Evolutionary conservation across 2,888 invertebrate genomes (phyloP), one percentile per base, ranked within the genome.

Genomic region (Junonia oenone): DNA sequence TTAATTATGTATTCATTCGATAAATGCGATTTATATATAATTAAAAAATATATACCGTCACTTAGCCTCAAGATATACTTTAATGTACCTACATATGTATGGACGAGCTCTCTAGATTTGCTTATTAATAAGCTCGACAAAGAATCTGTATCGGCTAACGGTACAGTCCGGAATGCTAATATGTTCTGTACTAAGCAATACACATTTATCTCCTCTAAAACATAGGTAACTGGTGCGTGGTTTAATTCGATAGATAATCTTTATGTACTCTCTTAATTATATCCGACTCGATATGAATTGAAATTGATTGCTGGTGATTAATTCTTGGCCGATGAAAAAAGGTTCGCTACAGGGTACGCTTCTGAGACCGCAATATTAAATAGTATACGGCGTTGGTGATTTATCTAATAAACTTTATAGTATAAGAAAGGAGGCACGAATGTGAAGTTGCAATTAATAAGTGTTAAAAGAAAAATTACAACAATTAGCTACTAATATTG

Each of bases 51-150:
- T 45, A 55, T 35, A 50, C 49, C 45, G 50, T 61, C 59, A 47
- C 53, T 59, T n/a, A 56, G 61, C 63, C 61, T 46, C 58, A 52
- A 62, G 63, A 61, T 61, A 58, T 55, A 58, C 51, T 53, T 57
- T 59, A 60, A 64, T 62, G 58, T 63, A 63, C 53, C 48, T 56
- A 83, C 55, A 67, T 69, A 80, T 78, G 64, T 84, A 81, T 76
- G 72, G 78, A 79, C 68, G 45, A 63, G 66, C 64, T 83, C 82
- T 75, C 77, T 81, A 81, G 80, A 80, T 83, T 80, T 81, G 74
- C 74, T 81, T 83, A 79, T 81, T 84, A 83, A 82, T 82, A 83
- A 78, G 79, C 74, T 78, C 82, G 82, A 83, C 79, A 82, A 78
- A 76, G 80, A 75, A 81, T 76, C 79, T 79, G 70, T 75, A 72